Base-by-base conservation (phyloP, 1,140 invertebrate genomes). In the Euwallacea fornicatus region DNA sequence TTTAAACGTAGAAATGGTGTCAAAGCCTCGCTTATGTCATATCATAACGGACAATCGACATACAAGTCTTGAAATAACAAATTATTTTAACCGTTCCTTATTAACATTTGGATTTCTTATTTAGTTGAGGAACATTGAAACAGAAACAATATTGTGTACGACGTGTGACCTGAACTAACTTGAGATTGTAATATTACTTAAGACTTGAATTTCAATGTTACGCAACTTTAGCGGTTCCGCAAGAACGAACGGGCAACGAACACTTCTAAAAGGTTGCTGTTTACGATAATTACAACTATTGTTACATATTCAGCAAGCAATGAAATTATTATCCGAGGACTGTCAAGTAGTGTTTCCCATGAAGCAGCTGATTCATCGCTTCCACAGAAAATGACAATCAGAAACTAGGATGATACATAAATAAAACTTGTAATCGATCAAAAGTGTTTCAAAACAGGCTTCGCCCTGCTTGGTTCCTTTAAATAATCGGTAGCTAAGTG, bases 181-280 rank as follows among this genome's bases (percentile, higher is more conserved):
- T 50, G 2, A 50, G 9, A 10, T 50, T 21, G 54, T 9, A 56
- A 56, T 56, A 56, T 56, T 56, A 56, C 16, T 7, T 56, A 56
- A 56, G 54, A 65, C 54, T 66, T 66, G 53, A 66, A 66, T 66
- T 66, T 66, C 65, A 66, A 66, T 66, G 44, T 77, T 77, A 73
- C 71, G 73, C 72, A 76, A 77, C 56, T 71, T 63, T 76, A 33
- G 42, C 61, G 59, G 76, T 77, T 77, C 76, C 76, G 76, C 73
- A 74, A 76, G 65, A 77, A 74, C 73, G 69, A 61, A 42, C 55
- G 69, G 66, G 64, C 66, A 64, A 58, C 21, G 55, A 16, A 69
- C 60, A 76, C 71, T 68, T 69, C 58, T 66, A 71, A 75, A 76
- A 75, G 73, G 70, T 76, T 76, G 66, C 74, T 44, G 60, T 9